Conservation (phyloP, 2,797 vertebrate species). For the Manis pentadactyla region DNA sequence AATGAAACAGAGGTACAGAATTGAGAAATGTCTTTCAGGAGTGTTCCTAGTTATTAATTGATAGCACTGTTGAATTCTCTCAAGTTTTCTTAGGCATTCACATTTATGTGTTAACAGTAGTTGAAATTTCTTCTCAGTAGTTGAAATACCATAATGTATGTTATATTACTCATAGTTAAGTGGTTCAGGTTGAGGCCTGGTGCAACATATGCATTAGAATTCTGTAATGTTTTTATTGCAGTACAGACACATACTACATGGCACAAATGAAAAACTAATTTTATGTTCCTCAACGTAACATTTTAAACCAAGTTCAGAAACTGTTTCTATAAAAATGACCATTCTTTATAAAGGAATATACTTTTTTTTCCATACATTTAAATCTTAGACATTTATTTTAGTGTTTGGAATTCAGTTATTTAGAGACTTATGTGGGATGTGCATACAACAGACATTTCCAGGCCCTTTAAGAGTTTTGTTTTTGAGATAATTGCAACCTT, state of each 20-base stretch:
- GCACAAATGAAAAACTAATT: constrained; percentile 60
- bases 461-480: not conserved
- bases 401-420: constrained; percentile 15
- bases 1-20: not conserved
- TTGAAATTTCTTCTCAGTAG: constrained; percentile 37
- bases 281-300: constrained; percentile 25
- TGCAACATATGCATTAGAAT: not conserved
- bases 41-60: constrained; percentile 8
- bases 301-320: constrained; percentile 58
- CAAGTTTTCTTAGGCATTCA: not conserved
- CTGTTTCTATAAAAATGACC: constrained; percentile 59
- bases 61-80: constrained; percentile 20
- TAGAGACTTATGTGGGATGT: not conserved
- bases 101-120: not conserved
- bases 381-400: not conserved
- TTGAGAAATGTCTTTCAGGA: constrained; percentile 29
- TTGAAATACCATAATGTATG: not conserved
- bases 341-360: not conserved
- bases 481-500: constrained; percentile 16
- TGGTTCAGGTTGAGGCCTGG: not conserved
- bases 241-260: constrained; percentile 64
- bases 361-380: constrained; percentile 27
- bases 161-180: not conserved
- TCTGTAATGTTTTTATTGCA: constrained; percentile 66
- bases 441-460: constrained; percentile 14